These are phyloP conservation scores for Aulostomus chinensis DNA, from an alignment of 2,797 vertebrate species.

Conservation along the genomic window DNA sequence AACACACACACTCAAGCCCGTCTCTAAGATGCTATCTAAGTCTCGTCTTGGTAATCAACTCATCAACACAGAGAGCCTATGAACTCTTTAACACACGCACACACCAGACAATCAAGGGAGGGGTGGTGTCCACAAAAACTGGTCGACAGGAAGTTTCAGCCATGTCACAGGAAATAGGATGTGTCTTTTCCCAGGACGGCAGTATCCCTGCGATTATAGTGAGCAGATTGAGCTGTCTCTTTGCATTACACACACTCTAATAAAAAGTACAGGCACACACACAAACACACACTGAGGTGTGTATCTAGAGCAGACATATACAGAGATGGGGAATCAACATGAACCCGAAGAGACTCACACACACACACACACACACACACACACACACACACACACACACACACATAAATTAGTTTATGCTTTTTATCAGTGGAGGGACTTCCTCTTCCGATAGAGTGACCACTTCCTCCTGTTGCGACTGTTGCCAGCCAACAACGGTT, in stretches of 20 bases:
- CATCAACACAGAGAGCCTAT: conserved; percentile 37
- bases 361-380: conserved; percentile 11
- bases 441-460: conserved; percentile 40
- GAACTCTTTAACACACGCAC: conserved; percentile 26
- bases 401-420: background rate
- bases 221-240: conserved; percentile 76
- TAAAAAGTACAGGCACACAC: conserved; percentile 18
- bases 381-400: conserved; percentile 8
- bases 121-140: conserved; percentile 54
- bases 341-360: too few species aligned
- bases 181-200: conserved; percentile 63
- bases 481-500: conserved; percentile 15
- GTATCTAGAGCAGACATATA: too few species aligned
- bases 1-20: conserved; percentile 17
- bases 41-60: conserved; percentile 58
- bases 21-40: conserved; percentile 55
- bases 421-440: conserved; percentile 40
- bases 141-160: conserved; percentile 69
- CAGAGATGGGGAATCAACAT: background rate
- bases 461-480: conserved; percentile 61
- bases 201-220: conserved; percentile 67
- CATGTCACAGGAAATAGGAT: conserved; percentile 80
- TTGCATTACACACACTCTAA: conserved; percentile 58
- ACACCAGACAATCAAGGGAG: conserved; percentile 53
- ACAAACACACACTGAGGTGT: background rate